phyloP scores from a whole-genome alignment of 92 coral and sea anemone species.

The Heliopora coerulea region DNA sequence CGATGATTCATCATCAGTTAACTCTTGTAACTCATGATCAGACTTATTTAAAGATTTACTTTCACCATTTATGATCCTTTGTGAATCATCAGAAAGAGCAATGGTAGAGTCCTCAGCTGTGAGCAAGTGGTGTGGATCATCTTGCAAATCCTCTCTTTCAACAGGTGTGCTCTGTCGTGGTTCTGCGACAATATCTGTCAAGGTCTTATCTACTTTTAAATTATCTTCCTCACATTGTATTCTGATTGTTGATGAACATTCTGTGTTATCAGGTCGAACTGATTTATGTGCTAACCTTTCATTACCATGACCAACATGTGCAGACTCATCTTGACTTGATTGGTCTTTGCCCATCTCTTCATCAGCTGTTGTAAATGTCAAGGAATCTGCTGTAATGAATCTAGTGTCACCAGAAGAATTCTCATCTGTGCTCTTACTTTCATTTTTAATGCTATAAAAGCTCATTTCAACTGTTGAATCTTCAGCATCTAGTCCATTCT shows the following conservation, averaged over 20 bases:
- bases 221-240: background rate
- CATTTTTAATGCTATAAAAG: conserved; percentile 16
- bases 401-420: background rate
- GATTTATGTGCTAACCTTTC: background rate
- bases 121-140: background rate
- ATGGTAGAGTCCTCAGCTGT: background rate
- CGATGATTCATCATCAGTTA: conserved; percentile 26
- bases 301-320: background rate
- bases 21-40: background rate
- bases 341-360: background rate
- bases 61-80: background rate
- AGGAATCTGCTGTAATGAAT: conserved; percentile 18
- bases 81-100: background rate
- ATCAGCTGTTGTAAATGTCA: conserved; percentile 20
- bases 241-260: too few species aligned
- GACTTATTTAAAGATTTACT: background rate
- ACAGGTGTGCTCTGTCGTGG: conserved; percentile 51
- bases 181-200: background rate
- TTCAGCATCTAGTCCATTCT: background rate
- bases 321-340: background rate
- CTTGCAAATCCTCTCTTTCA: conserved; percentile 49
- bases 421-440: background rate
- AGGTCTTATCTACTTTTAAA: background rate
- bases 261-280: too few species aligned
- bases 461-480: background rate